Evolutionary conservation across 1,140 invertebrate genomes (phyloP).

Genomic region (Calliopsis andreniformis): DNA sequence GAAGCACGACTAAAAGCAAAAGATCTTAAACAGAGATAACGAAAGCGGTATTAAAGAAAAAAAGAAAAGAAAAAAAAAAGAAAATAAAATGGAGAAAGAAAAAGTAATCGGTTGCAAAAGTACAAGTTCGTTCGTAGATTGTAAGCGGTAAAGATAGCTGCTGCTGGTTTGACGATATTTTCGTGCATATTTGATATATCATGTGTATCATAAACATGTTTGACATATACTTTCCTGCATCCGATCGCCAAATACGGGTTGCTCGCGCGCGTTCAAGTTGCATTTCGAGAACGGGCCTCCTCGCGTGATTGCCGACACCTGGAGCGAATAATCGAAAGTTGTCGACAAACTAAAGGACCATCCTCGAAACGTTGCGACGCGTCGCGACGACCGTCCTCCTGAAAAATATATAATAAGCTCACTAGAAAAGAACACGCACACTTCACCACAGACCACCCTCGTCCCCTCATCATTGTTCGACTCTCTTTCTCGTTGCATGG

Average conservation of each 20-base stretch:
- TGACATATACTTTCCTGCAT: constrained; percentile 66
- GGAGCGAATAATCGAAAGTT: neutral
- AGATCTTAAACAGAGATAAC: neutral
- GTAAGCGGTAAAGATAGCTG: constrained; percentile 51
- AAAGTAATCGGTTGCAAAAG: constrained; percentile 31
- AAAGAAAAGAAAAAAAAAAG: neutral
- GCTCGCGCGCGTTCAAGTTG: neutral
- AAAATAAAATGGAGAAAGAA: neutral
- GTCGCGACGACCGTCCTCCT: neutral
- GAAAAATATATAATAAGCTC: neutral
- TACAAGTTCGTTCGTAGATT: constrained; percentile 46
- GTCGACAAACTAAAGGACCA: constrained; percentile 7
- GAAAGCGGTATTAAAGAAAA: neutral
- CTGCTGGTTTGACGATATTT: constrained; percentile 66
- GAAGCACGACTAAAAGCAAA: constrained; percentile 39
- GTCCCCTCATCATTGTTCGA: constrained; percentile 56
- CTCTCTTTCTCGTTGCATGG: constrained; percentile 82
- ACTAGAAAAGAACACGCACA: neutral
- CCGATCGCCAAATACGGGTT: constrained; percentile 33
- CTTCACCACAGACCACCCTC: neutral
- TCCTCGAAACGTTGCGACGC: constrained; percentile 32
- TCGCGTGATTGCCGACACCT: constrained; percentile 6
- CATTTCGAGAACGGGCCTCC: constrained; percentile 5
- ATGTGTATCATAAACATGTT: constrained; percentile 60
- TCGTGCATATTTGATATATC: constrained; percentile 60